Evolutionary conservation across 2,888 invertebrate species (phyloP).

Genomic region (Habrosyne pyritoides): DNA sequence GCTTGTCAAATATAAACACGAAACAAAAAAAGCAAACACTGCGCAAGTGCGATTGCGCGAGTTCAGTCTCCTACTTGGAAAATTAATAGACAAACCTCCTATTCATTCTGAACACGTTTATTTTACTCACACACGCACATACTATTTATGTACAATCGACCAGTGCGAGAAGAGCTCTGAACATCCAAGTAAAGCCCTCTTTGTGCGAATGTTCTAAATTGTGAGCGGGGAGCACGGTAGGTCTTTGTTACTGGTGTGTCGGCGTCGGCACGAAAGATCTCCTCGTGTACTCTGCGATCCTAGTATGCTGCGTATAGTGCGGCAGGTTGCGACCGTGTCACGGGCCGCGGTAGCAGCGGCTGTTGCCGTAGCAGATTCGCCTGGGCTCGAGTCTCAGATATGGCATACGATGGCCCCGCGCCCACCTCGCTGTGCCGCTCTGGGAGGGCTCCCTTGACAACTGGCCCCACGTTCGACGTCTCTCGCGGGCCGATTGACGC

Average conservation of each 20-base stretch:
- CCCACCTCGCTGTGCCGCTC: conserved; percentile 25
- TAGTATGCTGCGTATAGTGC: conserved; percentile 75
- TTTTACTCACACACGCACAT: conserved; percentile 26
- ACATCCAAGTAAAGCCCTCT: conserved; percentile 8
- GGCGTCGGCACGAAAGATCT: conserved; percentile 28
- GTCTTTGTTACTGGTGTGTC: conserved; percentile 30
- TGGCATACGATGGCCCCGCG: conserved; percentile 14
- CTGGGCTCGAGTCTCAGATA: conserved; percentile 9
- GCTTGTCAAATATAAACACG: conserved; percentile 11
- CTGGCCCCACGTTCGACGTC: conserved; percentile 22
- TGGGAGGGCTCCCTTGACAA: conserved; percentile 40
- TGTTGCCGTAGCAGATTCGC: conserved; percentile 20
- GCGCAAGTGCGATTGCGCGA: conserved; percentile 17
- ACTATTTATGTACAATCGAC: conserved; percentile 38
- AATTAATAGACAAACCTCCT: conserved; percentile 21
- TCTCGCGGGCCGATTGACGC: conserved; percentile 22
- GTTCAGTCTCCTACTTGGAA: conserved; percentile 21
- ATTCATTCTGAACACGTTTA: conserved; percentile 18
- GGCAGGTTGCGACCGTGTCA: conserved; percentile 52
- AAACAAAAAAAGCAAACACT: conserved; percentile 5
- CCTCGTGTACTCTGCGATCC: conserved; percentile 54
- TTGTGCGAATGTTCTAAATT: conserved; percentile 12
- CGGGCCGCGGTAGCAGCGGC: conserved; percentile 32
- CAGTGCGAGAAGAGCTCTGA: conserved; percentile 31
- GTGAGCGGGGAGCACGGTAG: conserved; percentile 29